These are phyloP conservation scores for Parapristionchus giblindavisi DNA, from an alignment of 2,888 invertebrate species.

Conservation along the genomic window DNA sequence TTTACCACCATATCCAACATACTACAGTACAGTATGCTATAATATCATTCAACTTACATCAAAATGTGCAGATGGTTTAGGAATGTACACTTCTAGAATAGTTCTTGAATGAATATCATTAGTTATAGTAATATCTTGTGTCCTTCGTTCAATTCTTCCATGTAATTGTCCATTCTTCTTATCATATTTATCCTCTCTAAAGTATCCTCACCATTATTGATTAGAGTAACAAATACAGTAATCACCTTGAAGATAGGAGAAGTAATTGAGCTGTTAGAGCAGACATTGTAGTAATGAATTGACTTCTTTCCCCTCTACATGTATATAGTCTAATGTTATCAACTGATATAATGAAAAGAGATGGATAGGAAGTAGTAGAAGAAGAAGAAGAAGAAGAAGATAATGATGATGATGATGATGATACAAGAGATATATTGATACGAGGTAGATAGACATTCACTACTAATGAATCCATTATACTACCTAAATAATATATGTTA, in stretches of 20 bases:
- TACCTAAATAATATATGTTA: too few relatives aligned
- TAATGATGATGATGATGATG: background rate
- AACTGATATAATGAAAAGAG: constrained; percentile 5
- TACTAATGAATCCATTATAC: constrained; percentile 4
- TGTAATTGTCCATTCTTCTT: background rate
- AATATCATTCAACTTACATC: constrained; percentile 4
- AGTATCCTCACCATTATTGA: background rate
- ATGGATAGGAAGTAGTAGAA: background rate
- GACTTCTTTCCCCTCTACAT: background rate
- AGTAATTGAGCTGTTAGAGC: background rate
- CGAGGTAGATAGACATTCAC: constrained; percentile 6
- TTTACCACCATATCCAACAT: too few relatives aligned
- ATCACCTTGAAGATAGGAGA: background rate
- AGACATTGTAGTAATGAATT: background rate
- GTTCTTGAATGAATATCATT: background rate
- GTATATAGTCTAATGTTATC: constrained; percentile 1
- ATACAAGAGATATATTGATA: constrained; percentile 4
- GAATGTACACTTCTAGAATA: constrained; percentile 1
- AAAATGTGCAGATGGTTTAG: constrained; percentile 8
- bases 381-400: constrained; percentile 3
- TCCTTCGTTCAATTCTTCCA: background rate
- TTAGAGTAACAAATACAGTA: background rate
- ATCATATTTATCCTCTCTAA: background rate
- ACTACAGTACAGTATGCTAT: background rate
- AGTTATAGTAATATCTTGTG: background rate